Evolutionary conservation across 2,888 invertebrate species (phyloP), one percentile per base, ranked within the genome.

Genomic region (Mellilla xanthometata): DNA sequence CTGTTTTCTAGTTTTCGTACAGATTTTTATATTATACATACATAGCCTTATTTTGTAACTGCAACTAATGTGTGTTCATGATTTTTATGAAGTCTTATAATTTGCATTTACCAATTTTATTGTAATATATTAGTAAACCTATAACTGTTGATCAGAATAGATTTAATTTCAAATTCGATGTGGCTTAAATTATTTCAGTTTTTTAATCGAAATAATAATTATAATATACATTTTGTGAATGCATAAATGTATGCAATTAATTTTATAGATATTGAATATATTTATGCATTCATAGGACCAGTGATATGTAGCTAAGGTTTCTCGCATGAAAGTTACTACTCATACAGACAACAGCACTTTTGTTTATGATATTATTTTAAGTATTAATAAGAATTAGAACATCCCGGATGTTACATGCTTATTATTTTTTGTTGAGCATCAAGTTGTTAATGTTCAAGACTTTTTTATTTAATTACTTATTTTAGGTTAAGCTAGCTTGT

Each of bases 51-150:
- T 47, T 51, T 3, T 54, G 57, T 65, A 61, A 50, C 52, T 66
- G 65, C 65, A 69, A 66, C n/a, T n/a, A n/a, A 65, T 59, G 65
- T 81, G 80, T 82, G 50, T 54, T 54, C 50, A 56, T 34, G 42
- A 26, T 39, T 76, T 76, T 79, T 76, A 62, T 67, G 40, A 34
- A 60, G 60, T 58, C 62, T 64, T 63, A 64, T 65, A 38, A 40
- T 49, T 45, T 73, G 74, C 76, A 78, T 79, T 78, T 79, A 76
- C 66, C 79, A 75, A 67, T 65, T 69, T n/a, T n/a, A n/a, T n/a
- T n/a, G n/a, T n/a, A n/a, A n/a, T n/a, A n/a, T n/a, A n/a, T n/a
- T n/a, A n/a, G n/a, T n/a, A n/a, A n/a, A n/a, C n/a, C n/a, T n/a
- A n/a, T n/a, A n/a, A n/a, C n/a, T n/a, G n/a, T n/a, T n/a, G n/a